These are phyloP conservation scores for Heliconius himera DNA, from an alignment of 1,140 invertebrate species.

Conservation along the genomic window DNA sequence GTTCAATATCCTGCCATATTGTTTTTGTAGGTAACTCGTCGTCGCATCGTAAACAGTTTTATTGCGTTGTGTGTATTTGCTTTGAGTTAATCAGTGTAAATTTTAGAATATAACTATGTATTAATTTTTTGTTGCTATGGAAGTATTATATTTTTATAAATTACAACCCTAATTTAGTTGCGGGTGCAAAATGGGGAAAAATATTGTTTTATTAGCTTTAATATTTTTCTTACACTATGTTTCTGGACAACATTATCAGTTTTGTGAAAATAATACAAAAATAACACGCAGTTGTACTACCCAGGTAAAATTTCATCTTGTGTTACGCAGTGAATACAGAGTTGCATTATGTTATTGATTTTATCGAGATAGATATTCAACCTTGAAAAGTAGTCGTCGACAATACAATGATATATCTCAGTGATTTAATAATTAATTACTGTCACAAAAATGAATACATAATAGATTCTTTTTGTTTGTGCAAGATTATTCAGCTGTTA, in stretches of 20 bases:
- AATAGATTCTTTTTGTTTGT: not conserved
- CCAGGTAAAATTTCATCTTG: slow-evolving; percentile 45
- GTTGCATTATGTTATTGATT: slow-evolving; percentile 15
- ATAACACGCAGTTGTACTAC: slow-evolving; percentile 58
- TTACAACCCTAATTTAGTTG: slow-evolving; percentile 16
- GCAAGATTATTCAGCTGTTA: not conserved
- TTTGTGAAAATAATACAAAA: slow-evolving; percentile 57
- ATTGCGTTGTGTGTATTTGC: slow-evolving; percentile 40
- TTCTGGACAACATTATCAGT: slow-evolving; percentile 45
- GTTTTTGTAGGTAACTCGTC: slow-evolving; percentile 35
- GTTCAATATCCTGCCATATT: slow-evolving; percentile 35
- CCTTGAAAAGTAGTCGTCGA: slow-evolving; percentile 31
- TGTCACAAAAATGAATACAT: not conserved
- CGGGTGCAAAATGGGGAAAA: slow-evolving; percentile 38
- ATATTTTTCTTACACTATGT: slow-evolving; percentile 52
- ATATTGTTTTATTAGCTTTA: slow-evolving; percentile 44
- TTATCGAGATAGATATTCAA: slow-evolving; percentile 19
- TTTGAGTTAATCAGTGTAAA: slow-evolving; percentile 12
- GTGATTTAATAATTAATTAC: not conserved
- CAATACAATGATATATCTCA: not conserved
- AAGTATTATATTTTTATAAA: slow-evolving; percentile 36
- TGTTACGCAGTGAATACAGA: not conserved
- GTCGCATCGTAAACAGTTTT: slow-evolving; percentile 46
- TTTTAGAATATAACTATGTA: slow-evolving; percentile 18
- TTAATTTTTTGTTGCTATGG: slow-evolving; percentile 17